Evolutionary conservation across 2,797 vertebrate genomes (phyloP).

Genomic region (Rhincodon typus): DNA sequence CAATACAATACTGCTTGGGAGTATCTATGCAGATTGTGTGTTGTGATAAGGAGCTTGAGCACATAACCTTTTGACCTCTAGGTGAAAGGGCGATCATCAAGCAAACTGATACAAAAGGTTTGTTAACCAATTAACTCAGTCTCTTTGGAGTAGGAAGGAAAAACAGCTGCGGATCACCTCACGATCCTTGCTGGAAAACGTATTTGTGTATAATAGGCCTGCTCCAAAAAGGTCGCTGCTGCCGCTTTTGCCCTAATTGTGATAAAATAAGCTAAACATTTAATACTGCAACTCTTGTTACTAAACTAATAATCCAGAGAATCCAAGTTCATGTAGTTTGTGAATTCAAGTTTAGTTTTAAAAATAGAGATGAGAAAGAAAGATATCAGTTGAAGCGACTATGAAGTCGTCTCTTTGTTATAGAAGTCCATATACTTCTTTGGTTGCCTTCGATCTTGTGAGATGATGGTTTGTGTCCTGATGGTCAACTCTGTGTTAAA

Average conservation of each 20-base stretch:
- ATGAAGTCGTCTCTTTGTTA: background rate
- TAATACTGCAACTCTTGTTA: background rate
- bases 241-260: background rate
- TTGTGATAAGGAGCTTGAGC: background rate
- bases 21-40: background rate
- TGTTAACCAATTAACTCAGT: background rate
- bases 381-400: background rate
- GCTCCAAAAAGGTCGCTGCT: background rate
- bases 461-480: too few species aligned
- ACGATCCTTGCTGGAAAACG: background rate
- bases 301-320: background rate
- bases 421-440: background rate
- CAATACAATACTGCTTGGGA: background rate
- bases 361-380: background rate
- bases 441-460: background rate
- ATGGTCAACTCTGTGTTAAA: background rate
- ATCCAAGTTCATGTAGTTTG: background rate
- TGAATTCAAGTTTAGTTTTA: background rate
- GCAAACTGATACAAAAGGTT: background rate
- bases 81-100: background rate
- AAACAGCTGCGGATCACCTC: background rate
- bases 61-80: background rate
- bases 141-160: background rate
- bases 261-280: background rate
- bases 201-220: background rate